These are phyloP conservation scores for Harpalus rubripes DNA, from an alignment of 2,888 invertebrate species.

Conservation along the genomic window DNA sequence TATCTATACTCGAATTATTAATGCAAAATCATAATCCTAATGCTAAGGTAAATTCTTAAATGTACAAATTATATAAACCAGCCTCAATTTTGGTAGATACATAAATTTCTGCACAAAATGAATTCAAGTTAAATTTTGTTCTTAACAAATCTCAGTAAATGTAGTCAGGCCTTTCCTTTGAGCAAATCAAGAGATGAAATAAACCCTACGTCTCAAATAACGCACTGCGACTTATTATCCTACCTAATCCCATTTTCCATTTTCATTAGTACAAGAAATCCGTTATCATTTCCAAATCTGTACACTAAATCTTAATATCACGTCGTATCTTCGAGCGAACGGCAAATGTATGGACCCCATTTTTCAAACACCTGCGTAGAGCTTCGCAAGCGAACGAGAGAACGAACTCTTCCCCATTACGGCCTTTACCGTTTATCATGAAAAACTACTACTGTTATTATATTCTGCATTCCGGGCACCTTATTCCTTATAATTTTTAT, in stretches of 20 bases:
- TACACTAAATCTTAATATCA: conserved; percentile 62
- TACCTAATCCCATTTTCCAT: conserved; percentile 49
- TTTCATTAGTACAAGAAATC: conserved; percentile 51
- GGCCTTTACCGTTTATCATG: conserved; percentile 62
- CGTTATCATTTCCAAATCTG: conserved; percentile 62
- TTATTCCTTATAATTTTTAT: conserved; percentile 63
- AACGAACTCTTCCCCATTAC: conserved; percentile 42
- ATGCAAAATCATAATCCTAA: no score
- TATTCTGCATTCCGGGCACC: conserved; percentile 53
- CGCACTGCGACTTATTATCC: conserved; percentile 30
- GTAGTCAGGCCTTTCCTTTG: background rate
- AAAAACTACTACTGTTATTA: conserved; percentile 59
- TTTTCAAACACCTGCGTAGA: conserved; percentile 62
- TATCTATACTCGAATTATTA: no score
- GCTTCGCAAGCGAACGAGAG: conserved; percentile 33
- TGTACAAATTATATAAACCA: no score
- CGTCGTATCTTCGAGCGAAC: conserved; percentile 36
- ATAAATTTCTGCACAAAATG: no score
- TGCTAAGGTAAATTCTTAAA: no score
- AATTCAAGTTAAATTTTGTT: background rate
- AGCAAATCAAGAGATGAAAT: conserved; percentile 29
- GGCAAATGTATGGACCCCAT: conserved; percentile 59
- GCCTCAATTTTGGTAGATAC: no score
- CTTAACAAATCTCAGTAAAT: background rate
- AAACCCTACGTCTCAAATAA: background rate